Percentiles rank a stretch among this genome's conserved stretches.
phyloP scores from a whole-genome alignment of 2,888 invertebrate species.

The Dione juno region DNA sequence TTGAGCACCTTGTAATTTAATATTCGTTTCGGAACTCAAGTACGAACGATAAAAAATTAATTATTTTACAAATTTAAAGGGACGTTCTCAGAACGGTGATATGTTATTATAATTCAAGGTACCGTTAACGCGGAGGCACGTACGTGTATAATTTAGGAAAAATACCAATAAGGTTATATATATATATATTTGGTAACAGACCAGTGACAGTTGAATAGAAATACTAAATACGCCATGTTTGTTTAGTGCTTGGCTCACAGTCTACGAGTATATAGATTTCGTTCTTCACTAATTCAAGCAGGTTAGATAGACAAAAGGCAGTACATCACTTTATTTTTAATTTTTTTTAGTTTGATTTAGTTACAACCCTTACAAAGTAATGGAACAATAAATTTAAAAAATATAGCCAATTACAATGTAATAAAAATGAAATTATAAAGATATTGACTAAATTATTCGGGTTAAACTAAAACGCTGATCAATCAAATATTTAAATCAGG shows the following conservation, averaged over 20 bases:
- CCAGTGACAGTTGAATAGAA: background rate
- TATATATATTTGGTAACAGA: conserved; percentile 14
- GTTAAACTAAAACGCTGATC: conserved; percentile 26
- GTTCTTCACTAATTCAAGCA: too few species aligned
- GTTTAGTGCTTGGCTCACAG: background rate
- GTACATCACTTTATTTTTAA: too few species aligned
- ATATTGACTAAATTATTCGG: conserved; percentile 1
- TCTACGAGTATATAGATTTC: too few species aligned
- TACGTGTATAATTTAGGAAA: conserved; percentile 24
- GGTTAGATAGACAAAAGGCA: too few species aligned
- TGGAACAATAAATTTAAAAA: too few species aligned
- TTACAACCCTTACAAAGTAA: too few species aligned
- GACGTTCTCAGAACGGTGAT: conserved; percentile 12
- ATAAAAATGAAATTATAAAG: background rate
- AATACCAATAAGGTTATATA: conserved; percentile 20
- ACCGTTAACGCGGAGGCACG: conserved; percentile 17
- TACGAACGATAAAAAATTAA: conserved; percentile 34
- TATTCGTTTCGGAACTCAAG: conserved; percentile 38
- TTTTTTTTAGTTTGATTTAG: too few species aligned
- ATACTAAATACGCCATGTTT: background rate
- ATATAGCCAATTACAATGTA: too few species aligned
- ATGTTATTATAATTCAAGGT: conserved; percentile 30
- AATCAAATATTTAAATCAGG: conserved; percentile 40
- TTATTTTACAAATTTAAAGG: conserved; percentile 29
- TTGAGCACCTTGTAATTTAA: conserved; percentile 37